These are phyloP conservation scores for Ceyx cyanopectus DNA, from an alignment of 2,113 vertebrate species.

Conservation along the genomic window DNA sequence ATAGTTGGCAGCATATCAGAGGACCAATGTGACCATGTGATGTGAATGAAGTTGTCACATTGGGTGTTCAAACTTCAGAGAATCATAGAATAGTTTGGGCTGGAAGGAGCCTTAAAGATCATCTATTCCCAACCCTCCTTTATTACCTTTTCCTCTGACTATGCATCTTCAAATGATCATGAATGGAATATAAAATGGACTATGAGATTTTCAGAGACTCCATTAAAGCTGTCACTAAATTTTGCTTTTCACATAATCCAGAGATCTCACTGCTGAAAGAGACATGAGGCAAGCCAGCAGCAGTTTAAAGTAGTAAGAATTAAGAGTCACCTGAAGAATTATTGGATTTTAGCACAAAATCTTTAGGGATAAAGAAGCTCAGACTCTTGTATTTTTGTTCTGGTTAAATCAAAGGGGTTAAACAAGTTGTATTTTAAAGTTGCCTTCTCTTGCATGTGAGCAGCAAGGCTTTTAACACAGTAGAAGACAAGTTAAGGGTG, in stretches of 20 bases:
- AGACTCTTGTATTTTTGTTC: background rate
- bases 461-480: background rate
- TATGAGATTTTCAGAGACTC: background rate
- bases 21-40: background rate
- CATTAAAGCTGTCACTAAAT: background rate
- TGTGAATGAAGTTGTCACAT: background rate
- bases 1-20: conserved; percentile 20
- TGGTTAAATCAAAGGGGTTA: too few relatives aligned
- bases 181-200: background rate
- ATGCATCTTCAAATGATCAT: background rate
- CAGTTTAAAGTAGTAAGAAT: background rate
- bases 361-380: background rate
- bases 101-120: too few relatives aligned
- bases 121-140: too few relatives aligned
- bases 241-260: background rate
- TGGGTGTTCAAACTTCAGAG: background rate
- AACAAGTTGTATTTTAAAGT: background rate
- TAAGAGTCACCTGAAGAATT: background rate
- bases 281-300: background rate
- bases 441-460: background rate
- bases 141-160: background rate
- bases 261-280: background rate
- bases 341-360: background rate
- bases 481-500: background rate
- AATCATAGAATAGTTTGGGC: too few relatives aligned